phyloP scores from a whole-genome alignment of 2,888 invertebrate genomes.

The Thelaira solivaga region DNA sequence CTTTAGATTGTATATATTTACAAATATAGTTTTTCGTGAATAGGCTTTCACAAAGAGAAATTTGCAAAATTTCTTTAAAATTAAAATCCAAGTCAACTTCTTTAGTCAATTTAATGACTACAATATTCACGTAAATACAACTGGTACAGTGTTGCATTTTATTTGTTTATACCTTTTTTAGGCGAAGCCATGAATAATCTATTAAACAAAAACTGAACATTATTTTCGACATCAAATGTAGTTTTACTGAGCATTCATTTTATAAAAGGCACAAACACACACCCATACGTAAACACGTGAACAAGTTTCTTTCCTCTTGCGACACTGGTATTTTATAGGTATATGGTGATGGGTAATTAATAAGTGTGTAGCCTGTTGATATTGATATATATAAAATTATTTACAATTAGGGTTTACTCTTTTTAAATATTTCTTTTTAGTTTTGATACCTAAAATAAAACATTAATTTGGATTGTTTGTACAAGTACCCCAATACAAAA shows the following conservation, averaged over 20 bases:
- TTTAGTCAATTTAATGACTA: too few relatives aligned
- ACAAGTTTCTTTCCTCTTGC: constrained; percentile 38
- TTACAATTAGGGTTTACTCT: too few relatives aligned
- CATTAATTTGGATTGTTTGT: background rate
- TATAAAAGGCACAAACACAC: background rate
- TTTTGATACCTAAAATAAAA: background rate
- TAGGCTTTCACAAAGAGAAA: too few relatives aligned
- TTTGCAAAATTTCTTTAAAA: too few relatives aligned
- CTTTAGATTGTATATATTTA: too few relatives aligned
- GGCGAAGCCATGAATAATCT: constrained; percentile 7
- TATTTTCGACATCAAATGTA: background rate
- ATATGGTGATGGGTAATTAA: background rate
- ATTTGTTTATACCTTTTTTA: constrained; percentile 6
- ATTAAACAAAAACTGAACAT: background rate
- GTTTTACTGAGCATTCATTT: constrained; percentile 13
- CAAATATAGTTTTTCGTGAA: too few relatives aligned
- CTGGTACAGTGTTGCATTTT: too few relatives aligned
- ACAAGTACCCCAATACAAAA: background rate
- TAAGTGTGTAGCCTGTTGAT: background rate
- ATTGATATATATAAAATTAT: too few relatives aligned
- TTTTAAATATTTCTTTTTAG: too few relatives aligned
- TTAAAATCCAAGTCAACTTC: too few relatives aligned
- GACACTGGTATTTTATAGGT: background rate
- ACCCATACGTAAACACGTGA: constrained; percentile 29
- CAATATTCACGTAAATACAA: too few relatives aligned